Evolutionary conservation across 1,140 invertebrate genomes (phyloP), one percentile per base, ranked within the genome.

Genomic region (Zaprionus inermis): DNA sequence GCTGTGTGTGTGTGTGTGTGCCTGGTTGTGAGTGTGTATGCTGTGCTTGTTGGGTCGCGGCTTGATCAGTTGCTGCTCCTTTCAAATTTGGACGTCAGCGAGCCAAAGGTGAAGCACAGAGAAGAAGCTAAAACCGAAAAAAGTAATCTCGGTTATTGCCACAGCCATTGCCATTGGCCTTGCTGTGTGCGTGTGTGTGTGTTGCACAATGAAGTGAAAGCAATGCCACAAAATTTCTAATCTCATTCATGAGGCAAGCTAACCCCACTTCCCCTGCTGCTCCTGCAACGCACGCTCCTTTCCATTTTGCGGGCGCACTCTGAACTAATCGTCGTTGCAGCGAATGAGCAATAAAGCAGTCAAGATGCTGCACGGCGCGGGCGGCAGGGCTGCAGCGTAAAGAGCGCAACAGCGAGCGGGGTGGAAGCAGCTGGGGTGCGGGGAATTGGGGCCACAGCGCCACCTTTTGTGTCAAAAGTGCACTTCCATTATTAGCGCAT

Each of bases 401-500:
- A 36, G 30, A 49, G 14, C 16, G 57, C 11, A 3, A 36, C 30
- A 41, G 18, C 36, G 11, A 18, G n/a, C 6, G 36, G 3, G 14
- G 36, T 5, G 5, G 14, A 6, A 2, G n/a, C 24, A 4, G 24
- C 5, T 28, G 7, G 30, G 41, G 24, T n/a, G n/a, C n/a, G 18
- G 30, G 34, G 64, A 68, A 81, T 79, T 85, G 81, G 81, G 78
- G 76, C 79, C 76, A 61, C 83, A 89, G 34, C 36, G 82, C 83
- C 72, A 89, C 83, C 84, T 88, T 88, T 88, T 89, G 80, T 89
- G 80, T 88, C 79, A 88, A 86, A 89, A 88, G 84, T 88, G 84
- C 84, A 88, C 83, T 88, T 89, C 68, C 80, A 89, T 88, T 88
- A 88, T 88, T 89, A 88, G 84, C 84, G 77, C 79, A 82, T 82